Percentiles rank a stretch among this genome's conserved stretches.
These are phyloP conservation scores for Oreochromis mossambicus DNA, from an alignment of 2,797 vertebrate genomes.

Conservation along the genomic window DNA sequence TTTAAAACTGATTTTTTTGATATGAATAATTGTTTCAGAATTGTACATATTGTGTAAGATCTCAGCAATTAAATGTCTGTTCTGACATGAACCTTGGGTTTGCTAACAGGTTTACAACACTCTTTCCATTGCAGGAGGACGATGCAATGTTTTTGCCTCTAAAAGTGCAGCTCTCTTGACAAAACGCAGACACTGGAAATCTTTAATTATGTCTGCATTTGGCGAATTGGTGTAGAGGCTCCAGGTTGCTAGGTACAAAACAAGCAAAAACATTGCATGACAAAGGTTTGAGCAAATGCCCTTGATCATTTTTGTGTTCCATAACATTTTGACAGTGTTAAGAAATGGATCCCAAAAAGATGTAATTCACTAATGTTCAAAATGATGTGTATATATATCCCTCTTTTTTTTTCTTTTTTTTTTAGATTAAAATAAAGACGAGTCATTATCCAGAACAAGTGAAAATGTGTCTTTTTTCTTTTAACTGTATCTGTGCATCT, in stretches of 20 bases:
- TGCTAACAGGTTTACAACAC: constrained; percentile 42
- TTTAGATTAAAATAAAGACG: constrained; percentile 72
- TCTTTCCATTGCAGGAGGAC: constrained; percentile 33
- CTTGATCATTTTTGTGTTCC: constrained; percentile 46
- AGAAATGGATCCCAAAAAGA: constrained; percentile 52
- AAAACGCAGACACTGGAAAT: background rate
- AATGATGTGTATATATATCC: constrained; percentile 72
- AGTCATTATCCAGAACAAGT: constrained; percentile 64
- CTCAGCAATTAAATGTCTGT: constrained; percentile 28
- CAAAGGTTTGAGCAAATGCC: constrained; percentile 29
- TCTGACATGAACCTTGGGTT: constrained; percentile 31
- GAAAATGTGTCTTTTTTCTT: constrained; percentile 2
- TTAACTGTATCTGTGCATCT: background rate
- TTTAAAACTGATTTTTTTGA: constrained; percentile 71
- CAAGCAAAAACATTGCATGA: constrained; percentile 18
- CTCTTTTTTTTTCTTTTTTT: constrained; percentile 64
- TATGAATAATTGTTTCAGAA: constrained; percentile 62
- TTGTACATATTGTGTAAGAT: constrained; percentile 67
- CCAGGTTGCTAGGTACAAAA: constrained; percentile 21
- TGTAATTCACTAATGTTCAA: constrained; percentile 66
- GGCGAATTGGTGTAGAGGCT: constrained; percentile 10
- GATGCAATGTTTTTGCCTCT: constrained; percentile 35
- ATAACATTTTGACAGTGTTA: constrained; percentile 62
- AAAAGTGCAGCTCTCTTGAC: constrained; percentile 12
- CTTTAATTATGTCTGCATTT: constrained; percentile 17